Conservation (phyloP, 2,888 invertebrate genomes). For the Drosophila acutilabella region DNA sequence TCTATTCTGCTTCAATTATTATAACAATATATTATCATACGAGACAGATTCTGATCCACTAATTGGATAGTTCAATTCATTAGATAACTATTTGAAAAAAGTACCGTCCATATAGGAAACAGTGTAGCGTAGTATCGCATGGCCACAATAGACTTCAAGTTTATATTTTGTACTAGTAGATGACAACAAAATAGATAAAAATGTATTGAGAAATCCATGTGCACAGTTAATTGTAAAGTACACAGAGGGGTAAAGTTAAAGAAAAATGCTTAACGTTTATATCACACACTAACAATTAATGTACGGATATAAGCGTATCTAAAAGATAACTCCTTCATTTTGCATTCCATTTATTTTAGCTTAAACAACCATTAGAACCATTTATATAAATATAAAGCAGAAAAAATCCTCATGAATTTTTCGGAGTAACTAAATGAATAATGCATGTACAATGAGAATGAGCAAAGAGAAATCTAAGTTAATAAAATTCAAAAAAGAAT, state of each 20-base stretch:
- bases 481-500: conserved; percentile 11
- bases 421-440: conserved; percentile 43
- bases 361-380: conserved; percentile 25
- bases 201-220: not conserved
- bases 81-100: conserved; percentile 51
- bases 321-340: conserved; percentile 41
- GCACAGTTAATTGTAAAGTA: conserved; percentile 43
- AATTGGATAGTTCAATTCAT: conserved; percentile 30
- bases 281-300: conserved; percentile 17
- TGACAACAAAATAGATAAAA: conserved; percentile 2
- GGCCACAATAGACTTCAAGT: conserved; percentile 56
- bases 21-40: not conserved
- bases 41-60: conserved; percentile 10
- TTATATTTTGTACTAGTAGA: conserved; percentile 54
- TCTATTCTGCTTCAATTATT: conserved; percentile 26
- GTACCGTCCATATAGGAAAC: conserved; percentile 67
- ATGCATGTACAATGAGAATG: conserved; percentile 46
- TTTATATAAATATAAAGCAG: conserved; percentile 7
- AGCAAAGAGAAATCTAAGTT: conserved; percentile 42
- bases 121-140: conserved; percentile 53
- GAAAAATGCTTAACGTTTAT: conserved; percentile 18
- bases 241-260: conserved; percentile 16
- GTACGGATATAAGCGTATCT: conserved; percentile 39
- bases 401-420: conserved; percentile 26
- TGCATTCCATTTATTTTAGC: conserved; percentile 42